These are phyloP conservation scores for Trissolcus basalis DNA, from an alignment of 1,140 invertebrate genomes.

Conservation along the genomic window DNA sequence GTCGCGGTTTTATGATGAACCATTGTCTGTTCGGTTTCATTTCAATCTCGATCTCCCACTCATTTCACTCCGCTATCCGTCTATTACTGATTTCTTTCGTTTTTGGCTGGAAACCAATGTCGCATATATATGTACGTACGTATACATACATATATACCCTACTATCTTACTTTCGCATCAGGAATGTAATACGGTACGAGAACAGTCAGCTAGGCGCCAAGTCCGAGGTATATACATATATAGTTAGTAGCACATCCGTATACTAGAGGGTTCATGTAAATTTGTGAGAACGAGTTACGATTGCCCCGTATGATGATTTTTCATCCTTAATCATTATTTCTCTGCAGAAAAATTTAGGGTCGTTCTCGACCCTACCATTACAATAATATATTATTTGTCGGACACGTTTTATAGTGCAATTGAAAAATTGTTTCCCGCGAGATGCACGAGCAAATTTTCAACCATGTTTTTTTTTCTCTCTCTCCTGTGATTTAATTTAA, in stretches of 20 bases:
- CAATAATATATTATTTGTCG: constrained; percentile 16
- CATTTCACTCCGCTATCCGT: constrained; percentile 15
- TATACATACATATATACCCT: constrained; percentile 1
- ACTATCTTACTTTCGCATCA: constrained; percentile 52
- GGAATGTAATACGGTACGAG: constrained; percentile 58
- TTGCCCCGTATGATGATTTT: constrained; percentile 37
- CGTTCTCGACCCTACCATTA: constrained; percentile 14
- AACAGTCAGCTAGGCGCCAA: constrained; percentile 68
- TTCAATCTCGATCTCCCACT: constrained; percentile 32
- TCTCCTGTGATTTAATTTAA: too few species aligned
- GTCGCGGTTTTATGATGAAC: constrained; percentile 38
- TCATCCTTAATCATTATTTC: constrained; percentile 47
- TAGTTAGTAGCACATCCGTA: constrained; percentile 27
- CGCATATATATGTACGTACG: constrained; percentile 25
- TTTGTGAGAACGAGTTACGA: constrained; percentile 45
- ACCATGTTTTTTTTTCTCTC: too few species aligned
- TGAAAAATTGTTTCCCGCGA: neutral
- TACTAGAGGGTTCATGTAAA: constrained; percentile 49
- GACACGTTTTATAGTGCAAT: constrained; percentile 9
- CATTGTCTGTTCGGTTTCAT: constrained; percentile 48
- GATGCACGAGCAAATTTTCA: too few species aligned
- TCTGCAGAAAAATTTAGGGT: constrained; percentile 14
- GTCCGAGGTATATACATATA: constrained; percentile 48
- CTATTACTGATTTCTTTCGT: constrained; percentile 52
- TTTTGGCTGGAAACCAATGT: constrained; percentile 56